These are phyloP conservation scores for Tragelaphus imberbis DNA, from an alignment of 2,113 vertebrate species.

Conservation along the genomic window DNA sequence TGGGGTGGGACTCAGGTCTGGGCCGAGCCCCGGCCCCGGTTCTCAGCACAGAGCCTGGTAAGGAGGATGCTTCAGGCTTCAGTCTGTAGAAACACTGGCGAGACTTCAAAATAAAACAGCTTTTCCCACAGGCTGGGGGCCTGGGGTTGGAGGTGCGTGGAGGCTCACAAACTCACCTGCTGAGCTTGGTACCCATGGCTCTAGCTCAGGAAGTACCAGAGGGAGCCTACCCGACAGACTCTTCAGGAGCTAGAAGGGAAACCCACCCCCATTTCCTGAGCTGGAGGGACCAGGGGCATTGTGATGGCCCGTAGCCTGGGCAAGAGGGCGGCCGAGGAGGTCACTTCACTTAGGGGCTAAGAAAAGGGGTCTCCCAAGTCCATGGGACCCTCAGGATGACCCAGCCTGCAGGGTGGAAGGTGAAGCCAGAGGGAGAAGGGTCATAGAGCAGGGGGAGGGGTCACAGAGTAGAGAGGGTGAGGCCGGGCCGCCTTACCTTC, in stretches of 20 bases:
- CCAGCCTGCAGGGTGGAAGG: not conserved
- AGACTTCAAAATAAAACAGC: not conserved
- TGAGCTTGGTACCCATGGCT: not conserved
- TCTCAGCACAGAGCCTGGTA: not conserved
- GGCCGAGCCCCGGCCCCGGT: rapidly evolving
- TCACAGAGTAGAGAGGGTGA: not conserved
- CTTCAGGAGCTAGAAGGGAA: not conserved
- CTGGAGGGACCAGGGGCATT: not conserved
- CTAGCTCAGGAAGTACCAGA: too few relatives aligned
- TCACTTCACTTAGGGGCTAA: not conserved
- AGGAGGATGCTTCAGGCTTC: not conserved
- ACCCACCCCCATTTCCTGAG: not conserved
- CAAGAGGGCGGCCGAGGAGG: not conserved
- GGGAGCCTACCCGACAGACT: not conserved
- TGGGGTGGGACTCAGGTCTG: not conserved
- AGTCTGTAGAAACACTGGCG: not conserved
- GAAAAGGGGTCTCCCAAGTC: not conserved
- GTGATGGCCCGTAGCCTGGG: not conserved
- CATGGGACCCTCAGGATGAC: not conserved
- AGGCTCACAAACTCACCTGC: not conserved
- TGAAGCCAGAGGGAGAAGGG: not conserved
- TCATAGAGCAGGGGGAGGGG: not conserved
- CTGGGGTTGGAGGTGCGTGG: not conserved
- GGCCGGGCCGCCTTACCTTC: constrained; percentile 85
- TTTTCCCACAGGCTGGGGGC: not conserved